A percentile compares a stretch with the other conserved stretches of the same genome.
These are phyloP conservation scores for Chloroceryle amazona DNA, from an alignment of 2,797 vertebrate genomes.

Conservation along the genomic window DNA sequence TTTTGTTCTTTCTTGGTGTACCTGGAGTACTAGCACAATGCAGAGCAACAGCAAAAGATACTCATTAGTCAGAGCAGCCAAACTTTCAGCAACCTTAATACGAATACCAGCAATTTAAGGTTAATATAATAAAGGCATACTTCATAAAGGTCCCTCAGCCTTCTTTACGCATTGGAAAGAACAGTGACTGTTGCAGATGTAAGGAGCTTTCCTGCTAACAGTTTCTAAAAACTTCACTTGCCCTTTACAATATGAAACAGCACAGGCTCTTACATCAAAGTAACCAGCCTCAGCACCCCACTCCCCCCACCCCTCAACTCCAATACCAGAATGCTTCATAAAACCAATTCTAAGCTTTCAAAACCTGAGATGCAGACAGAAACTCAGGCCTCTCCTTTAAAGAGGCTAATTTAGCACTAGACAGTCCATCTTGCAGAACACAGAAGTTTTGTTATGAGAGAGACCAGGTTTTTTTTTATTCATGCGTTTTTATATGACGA, in stretches of 20 bases:
- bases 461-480: slow-evolving; percentile 4
- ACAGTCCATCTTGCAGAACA: slow-evolving; percentile 22
- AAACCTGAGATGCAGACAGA: background rate
- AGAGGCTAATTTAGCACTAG: background rate
- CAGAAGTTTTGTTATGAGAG: slow-evolving; percentile 19
- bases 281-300: background rate
- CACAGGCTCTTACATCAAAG: background rate
- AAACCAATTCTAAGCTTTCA: background rate
- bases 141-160: background rate
- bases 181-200: background rate
- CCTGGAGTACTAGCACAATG: background rate
- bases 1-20: background rate
- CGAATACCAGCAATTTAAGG: background rate
- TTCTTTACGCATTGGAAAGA: background rate
- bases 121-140: background rate
- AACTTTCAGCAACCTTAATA: background rate
- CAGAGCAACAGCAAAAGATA: background rate
- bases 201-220: background rate
- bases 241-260: background rate
- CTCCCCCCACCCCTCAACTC: too few species aligned
- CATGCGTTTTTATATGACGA: slow-evolving; percentile 43
- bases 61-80: background rate
- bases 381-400: background rate
- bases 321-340: background rate
- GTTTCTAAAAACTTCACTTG: background rate